Evolutionary conservation across 2,113 vertebrate genomes (phyloP).

Genomic region (Eublepharis macularius): DNA sequence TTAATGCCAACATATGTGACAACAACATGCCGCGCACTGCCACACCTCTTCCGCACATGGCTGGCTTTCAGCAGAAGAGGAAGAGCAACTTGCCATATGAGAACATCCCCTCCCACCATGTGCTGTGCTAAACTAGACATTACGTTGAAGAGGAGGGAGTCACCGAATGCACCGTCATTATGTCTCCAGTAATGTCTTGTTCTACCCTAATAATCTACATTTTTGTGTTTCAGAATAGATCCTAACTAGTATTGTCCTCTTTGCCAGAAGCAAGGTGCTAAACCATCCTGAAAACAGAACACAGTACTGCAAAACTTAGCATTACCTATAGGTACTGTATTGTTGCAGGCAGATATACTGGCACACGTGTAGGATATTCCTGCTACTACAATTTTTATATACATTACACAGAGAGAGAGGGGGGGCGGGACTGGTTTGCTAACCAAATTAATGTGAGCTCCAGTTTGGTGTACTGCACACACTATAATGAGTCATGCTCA

Average conservation of each 20-base stretch:
- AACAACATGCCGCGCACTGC: no score
- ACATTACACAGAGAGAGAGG: no score
- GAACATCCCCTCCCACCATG: no score
- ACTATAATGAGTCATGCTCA: neutral
- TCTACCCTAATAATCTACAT: no score
- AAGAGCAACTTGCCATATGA: no score
- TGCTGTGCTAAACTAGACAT: no score
- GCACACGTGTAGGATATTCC: neutral
- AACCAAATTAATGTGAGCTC: conserved; percentile 4
- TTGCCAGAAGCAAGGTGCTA: neutral
- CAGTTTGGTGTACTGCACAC: neutral
- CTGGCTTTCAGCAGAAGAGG: no score
- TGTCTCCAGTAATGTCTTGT: no score
- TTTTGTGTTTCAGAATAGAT: neutral
- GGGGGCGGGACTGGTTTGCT: neutral
- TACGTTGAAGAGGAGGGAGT: no score
- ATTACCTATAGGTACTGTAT: neutral
- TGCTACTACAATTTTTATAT: neutral
- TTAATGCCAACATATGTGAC: no score
- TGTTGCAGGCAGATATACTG: neutral
- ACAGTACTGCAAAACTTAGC: neutral
- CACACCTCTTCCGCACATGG: no score
- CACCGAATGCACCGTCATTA: no score
- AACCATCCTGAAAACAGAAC: neutral
- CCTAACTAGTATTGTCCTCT: neutral